Evolutionary conservation across 2,888 invertebrate species (phyloP).

Genomic region (Boloria selene): DNA sequence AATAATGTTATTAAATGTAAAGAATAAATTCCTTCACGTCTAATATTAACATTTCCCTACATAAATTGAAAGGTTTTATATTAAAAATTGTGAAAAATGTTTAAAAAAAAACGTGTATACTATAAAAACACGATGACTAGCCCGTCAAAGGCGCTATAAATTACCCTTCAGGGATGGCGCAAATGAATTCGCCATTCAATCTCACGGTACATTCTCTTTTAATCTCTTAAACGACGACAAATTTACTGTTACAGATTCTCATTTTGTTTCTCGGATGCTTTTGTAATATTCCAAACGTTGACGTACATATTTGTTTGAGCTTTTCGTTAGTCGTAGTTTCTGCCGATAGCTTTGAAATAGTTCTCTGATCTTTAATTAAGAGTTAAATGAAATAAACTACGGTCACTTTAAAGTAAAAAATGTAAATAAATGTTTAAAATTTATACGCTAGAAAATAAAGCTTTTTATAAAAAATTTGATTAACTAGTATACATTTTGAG

Average conservation of each 20-base stretch:
- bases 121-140: slow-evolving; percentile 49
- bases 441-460: no score
- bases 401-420: no score
- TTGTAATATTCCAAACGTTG: slow-evolving; percentile 54
- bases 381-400: not conserved
- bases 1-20: not conserved
- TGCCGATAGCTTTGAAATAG: slow-evolving; percentile 35
- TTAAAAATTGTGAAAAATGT: not conserved
- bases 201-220: slow-evolving; percentile 77
- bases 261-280: slow-evolving; percentile 64
- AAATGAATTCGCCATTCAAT: slow-evolving; percentile 75
- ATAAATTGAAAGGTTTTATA: not conserved
- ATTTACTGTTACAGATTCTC: slow-evolving; percentile 74
- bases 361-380: slow-evolving; percentile 46
- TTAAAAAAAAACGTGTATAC: slow-evolving; percentile 25
- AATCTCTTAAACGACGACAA: slow-evolving; percentile 76
- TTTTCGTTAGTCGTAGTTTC: slow-evolving; percentile 23
- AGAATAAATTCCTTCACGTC: not conserved
- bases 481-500: no score
- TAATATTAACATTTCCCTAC: not conserved
- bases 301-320: slow-evolving; percentile 57
- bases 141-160: slow-evolving; percentile 66
- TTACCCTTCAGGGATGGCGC: slow-evolving; percentile 58
- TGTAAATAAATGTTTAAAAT: no score
- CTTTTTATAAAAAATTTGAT: no score